A percentile compares a stretch with the other conserved stretches of the same genome.
Evolutionary conservation across 1,140 invertebrate species (phyloP).

Genomic region (Sitodiplosis mosellana): DNA sequence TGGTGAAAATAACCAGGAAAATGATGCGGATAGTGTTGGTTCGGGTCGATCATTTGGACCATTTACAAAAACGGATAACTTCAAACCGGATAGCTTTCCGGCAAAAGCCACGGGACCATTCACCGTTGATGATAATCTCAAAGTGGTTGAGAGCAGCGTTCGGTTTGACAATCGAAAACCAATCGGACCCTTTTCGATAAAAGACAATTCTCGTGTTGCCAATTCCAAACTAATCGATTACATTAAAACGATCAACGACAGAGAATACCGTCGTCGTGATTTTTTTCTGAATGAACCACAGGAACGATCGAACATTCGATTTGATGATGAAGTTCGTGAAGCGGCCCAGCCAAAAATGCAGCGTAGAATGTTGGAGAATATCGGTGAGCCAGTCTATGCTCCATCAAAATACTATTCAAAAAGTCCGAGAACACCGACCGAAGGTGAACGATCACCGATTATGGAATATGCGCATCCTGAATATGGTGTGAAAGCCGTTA

Average conservation of each 20-base stretch:
- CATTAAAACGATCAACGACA: slow-evolving; percentile 40
- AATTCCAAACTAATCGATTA: slow-evolving; percentile 39
- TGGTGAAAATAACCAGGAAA: slow-evolving; percentile 7
- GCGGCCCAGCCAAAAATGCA: slow-evolving; percentile 29
- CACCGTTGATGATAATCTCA: slow-evolving; percentile 22
- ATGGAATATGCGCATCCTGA: slow-evolving; percentile 62
- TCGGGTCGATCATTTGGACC: slow-evolving; percentile 13
- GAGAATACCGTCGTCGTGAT: slow-evolving; percentile 36
- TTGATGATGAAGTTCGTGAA: slow-evolving; percentile 15
- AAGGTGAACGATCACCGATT: slow-evolving; percentile 45
- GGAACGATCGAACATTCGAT: background rate
- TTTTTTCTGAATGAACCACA: slow-evolving; percentile 14
- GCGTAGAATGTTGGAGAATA: slow-evolving; percentile 45
- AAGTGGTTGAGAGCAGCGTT: slow-evolving; percentile 14
- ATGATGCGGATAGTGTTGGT: slow-evolving; percentile 1
- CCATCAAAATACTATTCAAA: slow-evolving; percentile 39
- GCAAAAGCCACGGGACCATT: slow-evolving; percentile 12
- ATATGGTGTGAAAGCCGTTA: slow-evolving; percentile 40
- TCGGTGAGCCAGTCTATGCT: slow-evolving; percentile 38
- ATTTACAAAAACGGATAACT: slow-evolving; percentile 21
- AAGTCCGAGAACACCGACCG: slow-evolving; percentile 26
- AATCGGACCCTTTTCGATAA: slow-evolving; percentile 36
- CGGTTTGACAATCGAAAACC: slow-evolving; percentile 13
- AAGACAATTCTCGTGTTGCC: slow-evolving; percentile 32
- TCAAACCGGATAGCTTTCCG: slow-evolving; percentile 6